Conservation (phyloP, 1,140 invertebrate species). For the Brachionus manjavacas region DNA sequence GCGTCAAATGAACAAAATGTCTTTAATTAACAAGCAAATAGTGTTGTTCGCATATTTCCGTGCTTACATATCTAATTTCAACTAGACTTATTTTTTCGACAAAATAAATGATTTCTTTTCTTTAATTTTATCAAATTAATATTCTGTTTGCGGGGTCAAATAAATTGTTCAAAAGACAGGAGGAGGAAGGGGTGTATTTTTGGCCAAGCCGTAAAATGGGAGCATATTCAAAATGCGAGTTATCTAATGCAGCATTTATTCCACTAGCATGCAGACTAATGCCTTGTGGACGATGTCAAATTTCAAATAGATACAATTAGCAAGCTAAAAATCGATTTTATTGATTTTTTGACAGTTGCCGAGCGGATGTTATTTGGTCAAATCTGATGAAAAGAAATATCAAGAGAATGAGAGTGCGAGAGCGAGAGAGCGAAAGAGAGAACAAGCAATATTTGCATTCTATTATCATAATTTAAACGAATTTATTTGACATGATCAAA, state of each 20-base stretch:
- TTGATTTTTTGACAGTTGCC: not conserved
- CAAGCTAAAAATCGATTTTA: not conserved
- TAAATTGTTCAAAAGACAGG: not conserved
- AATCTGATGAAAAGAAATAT: not conserved
- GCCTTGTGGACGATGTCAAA: not conserved
- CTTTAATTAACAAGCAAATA: not conserved
- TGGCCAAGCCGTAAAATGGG: not conserved
- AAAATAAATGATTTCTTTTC: not conserved
- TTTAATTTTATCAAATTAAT: not conserved
- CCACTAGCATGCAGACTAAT: not conserved
- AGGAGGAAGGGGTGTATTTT: not conserved
- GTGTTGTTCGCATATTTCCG: not conserved
- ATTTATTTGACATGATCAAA: slow-evolving; percentile 29
- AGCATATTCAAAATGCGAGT: not conserved
- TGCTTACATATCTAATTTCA: not conserved
- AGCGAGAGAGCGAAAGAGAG: not conserved
- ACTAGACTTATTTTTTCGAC: not conserved
- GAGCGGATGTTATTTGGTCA: not conserved
- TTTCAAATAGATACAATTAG: not conserved
- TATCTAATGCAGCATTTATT: not conserved
- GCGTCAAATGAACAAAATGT: not conserved
- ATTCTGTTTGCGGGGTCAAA: not conserved
- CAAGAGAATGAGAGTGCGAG: too few relatives aligned
- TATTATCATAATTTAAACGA: slow-evolving; percentile 27
- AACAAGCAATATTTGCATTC: not conserved